A percentile compares a stretch with the other conserved stretches of the same genome.
These are phyloP conservation scores for Camarhynchus parvulus DNA, from an alignment of 2,113 vertebrate species.

Conservation along the genomic window DNA sequence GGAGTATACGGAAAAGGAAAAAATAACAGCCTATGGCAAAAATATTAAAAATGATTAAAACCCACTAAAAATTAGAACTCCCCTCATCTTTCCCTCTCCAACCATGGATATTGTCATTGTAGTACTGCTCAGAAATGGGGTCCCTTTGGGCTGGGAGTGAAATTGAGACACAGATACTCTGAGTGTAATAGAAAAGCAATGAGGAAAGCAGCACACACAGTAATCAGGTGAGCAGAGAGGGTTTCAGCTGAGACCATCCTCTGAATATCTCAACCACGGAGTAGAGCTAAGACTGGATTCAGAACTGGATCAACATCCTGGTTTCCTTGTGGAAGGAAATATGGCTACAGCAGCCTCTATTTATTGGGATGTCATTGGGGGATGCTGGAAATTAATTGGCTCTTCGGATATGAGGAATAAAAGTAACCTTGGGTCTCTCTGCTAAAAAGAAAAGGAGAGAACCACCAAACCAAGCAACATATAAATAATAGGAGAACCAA, in stretches of 20 bases:
- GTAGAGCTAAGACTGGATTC: neutral
- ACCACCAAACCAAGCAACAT: conserved; percentile 10
- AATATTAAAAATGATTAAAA: neutral
- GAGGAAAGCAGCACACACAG: neutral
- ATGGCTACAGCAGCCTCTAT: conserved; percentile 14
- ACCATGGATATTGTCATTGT: neutral
- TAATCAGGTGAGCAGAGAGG: neutral
- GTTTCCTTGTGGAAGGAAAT: conserved; percentile 22
- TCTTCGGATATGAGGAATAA: neutral
- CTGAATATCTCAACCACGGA: neutral
- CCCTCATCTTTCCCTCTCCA: neutral
- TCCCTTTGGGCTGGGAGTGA: neutral
- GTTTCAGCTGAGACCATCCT: neutral
- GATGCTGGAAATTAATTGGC: conserved; percentile 15
- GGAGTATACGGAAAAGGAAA: neutral
- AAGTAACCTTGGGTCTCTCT: conserved; percentile 10
- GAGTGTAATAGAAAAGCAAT: rapidly evolving
- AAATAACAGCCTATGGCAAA: neutral
- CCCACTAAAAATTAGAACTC: neutral
- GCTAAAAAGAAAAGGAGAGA: conserved; percentile 33
- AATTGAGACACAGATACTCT: neutral
- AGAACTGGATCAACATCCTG: neutral
- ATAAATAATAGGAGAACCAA: conserved; percentile 45
- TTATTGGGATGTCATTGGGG: conserved; percentile 56
- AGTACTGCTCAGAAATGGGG: neutral